Base-by-base conservation (phyloP, 2,797 vertebrate genomes). In the Microctenopoma steveboyesi region DNA sequence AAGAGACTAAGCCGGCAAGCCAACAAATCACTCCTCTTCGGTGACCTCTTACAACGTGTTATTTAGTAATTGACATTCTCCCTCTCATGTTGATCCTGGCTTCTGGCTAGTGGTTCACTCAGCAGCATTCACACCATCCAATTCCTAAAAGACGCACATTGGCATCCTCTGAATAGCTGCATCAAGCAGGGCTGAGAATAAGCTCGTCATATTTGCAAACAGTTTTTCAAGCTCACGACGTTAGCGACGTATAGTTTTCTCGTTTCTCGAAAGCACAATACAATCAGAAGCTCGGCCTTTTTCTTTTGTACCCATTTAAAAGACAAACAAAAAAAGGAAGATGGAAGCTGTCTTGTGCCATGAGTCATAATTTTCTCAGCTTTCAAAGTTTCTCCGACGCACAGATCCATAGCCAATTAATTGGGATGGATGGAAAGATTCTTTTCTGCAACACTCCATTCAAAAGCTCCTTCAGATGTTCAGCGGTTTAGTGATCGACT, bases 41-140 rank as follows among this genome's bases (percentile, higher is more conserved):
- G 33, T 79, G 73, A 77, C 62, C 73, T 79, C 68, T 63, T 65
- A 68, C 76, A 62, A 48, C 72, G 58, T 75, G 61, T 83, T 74
- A 79, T 83, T 87, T 76, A 64, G 58, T 81, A 82, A 88, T 67
- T 73, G 77, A 72, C 67, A 59, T 65, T 30, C 66, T 14, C 53
- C 45, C 50, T 64, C 69, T 72, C 30, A 40, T 76, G 81, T 81
- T 81, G 55, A 84, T 84, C 76, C 74, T 77, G 48, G 68, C 78
- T 75, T 72, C 64, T 81, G 72, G 78, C 59, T 58, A 48, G 48
- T 43, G 33, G 37, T 74, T 84, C 47, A 49, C 59, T 76, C 47
- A 50, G 52, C 69, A 74, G 33, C 30, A 50, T 66, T 81, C 59
- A 57, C 52, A 73, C 33, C 16, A 63, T 77, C 45, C 57, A 69